Base-by-base conservation (phyloP, 1,140 invertebrate species). In the Drosophila parvula region DNA sequence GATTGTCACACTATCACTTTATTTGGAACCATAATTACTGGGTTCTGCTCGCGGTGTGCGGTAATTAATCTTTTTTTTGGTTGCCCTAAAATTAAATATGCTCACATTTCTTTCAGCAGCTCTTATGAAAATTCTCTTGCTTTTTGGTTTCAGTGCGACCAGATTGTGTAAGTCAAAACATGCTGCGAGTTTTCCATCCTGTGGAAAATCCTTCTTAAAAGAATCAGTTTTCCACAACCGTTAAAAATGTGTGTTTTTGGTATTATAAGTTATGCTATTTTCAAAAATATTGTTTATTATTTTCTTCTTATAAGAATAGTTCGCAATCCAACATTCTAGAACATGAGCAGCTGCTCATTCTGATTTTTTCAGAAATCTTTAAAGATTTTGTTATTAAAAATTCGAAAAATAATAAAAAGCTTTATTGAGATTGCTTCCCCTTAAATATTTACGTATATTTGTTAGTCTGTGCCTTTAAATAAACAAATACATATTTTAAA, bases 81-180 rank as follows among this genome's bases (percentile, higher is more conserved):
- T 43, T 38, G 41, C 48, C 53, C 62, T 75, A 77, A 77, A 82
- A 73, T 69, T 44, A 74, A 68, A 76, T 82, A 68, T 88, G 80
- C 82, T 86, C 82, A 88, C 83, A 82, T 86, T 86, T 85, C 63
- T 88, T 86, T 78, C 62, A 81, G 75, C 71, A 76, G 60, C 83
- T 86, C 79, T 86, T 88, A 86, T 86, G 82, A 85, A 85, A 85
- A 85, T 68, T 82, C 82, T 86, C 67, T 55, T 74, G 36, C 36
- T 27, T 71, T 61, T 70, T 59, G 56, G 65, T 71, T 71, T 69
- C 38, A 55, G 51, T 55, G 51, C 51, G 51, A 55, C 51, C 51
- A 55, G 34, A 27, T 38, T 36, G 18, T 55, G 51, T 38, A n/a
- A 27, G 51, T 38, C 12, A 55, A 55, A 55, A 55, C 51, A 27